A percentile compares a stretch with the other conserved stretches of the same genome.
Conservation (phyloP, 2,797 vertebrate species). For the Coendou prehensilis region DNA sequence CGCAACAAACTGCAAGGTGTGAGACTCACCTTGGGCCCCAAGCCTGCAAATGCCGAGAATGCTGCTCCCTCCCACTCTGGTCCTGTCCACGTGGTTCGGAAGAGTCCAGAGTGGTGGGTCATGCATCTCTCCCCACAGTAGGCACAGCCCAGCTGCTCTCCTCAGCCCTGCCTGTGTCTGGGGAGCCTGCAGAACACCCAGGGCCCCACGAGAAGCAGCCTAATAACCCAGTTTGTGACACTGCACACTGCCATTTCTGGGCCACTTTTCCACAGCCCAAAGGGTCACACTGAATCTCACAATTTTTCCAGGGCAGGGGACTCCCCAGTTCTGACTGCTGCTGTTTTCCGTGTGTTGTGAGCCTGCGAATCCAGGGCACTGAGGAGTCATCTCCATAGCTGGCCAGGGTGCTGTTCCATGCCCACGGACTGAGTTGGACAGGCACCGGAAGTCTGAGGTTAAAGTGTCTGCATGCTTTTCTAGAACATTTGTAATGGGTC, state of each 20-base stretch:
- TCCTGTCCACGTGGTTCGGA: background rate
- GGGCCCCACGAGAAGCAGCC: background rate
- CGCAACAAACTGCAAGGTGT: background rate
- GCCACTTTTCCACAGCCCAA: background rate
- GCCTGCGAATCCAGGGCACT: too few relatives aligned
- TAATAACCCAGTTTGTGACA: too few relatives aligned
- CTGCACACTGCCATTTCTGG: background rate
- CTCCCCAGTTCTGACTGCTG: background rate
- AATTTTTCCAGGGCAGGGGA: background rate
- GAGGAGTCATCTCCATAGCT: too few relatives aligned
- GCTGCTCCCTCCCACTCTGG: background rate
- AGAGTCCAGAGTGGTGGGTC: background rate
- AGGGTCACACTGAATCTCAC: too few relatives aligned
- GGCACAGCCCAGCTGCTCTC: background rate
- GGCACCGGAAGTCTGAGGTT: background rate
- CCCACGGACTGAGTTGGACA: background rate
- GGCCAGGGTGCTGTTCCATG: background rate
- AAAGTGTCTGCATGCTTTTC: background rate
- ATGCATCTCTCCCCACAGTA: background rate
- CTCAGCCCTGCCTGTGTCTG: background rate
- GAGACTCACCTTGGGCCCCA: background rate
- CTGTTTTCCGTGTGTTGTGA: too few relatives aligned
- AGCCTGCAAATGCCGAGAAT: background rate
- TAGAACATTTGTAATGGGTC: background rate
- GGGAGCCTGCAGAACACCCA: background rate